phyloP scores from a whole-genome alignment of 1,140 invertebrate species.

The Globodera rostochiensis region DNA sequence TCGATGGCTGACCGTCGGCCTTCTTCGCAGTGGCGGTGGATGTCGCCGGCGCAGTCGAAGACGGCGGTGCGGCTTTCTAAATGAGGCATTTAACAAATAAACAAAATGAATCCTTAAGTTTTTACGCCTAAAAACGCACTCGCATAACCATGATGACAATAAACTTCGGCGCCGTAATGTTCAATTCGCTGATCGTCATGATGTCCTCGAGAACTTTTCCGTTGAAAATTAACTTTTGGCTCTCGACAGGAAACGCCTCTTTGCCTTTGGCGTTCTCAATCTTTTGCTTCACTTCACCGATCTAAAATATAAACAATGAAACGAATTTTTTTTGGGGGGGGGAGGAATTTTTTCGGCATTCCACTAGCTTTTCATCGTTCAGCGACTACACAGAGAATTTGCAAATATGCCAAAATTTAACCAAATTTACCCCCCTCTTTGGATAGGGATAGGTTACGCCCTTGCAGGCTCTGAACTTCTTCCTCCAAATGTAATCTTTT shows the following conservation, averaged over 20 bases:
- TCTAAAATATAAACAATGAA: conserved; percentile 35
- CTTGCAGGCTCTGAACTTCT: neutral
- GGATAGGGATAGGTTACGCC: too few relatives aligned
- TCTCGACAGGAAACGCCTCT: conserved; percentile 49
- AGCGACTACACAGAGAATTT: too few relatives aligned
- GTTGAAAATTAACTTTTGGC: conserved; percentile 63
- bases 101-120: too few relatives aligned
- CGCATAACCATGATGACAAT: conserved; percentile 16
- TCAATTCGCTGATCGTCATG: conserved; percentile 41
- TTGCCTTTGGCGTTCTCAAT: conserved; percentile 50
- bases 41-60: neutral
- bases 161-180: conserved; percentile 51
- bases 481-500: conserved; percentile 25
- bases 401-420: too few relatives aligned
- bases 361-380: too few relatives aligned
- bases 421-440: too few relatives aligned
- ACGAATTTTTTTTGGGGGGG: too few relatives aligned
- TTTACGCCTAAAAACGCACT: neutral
- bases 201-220: conserved; percentile 60
- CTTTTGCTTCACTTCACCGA: conserved; percentile 55
- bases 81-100: too few relatives aligned
- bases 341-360: too few relatives aligned
- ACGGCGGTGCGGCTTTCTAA: neutral
- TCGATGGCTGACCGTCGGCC: conserved; percentile 17
- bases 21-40: conserved; percentile 24